Evolutionary conservation across 64 coral and sea anemone genomes (phyloP).

Genomic region (Pocillopora verrucosa): DNA sequence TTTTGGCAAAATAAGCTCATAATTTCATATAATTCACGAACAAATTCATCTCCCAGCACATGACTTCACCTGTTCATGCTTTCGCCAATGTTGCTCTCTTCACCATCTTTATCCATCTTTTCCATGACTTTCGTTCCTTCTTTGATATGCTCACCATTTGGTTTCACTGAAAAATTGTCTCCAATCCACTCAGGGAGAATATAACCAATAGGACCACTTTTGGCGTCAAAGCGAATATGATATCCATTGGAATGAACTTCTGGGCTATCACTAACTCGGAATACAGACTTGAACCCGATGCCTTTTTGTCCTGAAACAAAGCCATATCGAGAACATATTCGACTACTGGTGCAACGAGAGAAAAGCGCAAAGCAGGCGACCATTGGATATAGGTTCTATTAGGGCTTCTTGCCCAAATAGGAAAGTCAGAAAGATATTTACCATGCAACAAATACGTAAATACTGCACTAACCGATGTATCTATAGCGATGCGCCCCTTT

Average conservation of each 20-base stretch:
- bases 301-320: conserved; percentile 77
- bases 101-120: neutral
- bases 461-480: conserved; percentile 72
- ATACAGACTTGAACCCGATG: conserved; percentile 95
- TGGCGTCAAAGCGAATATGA: conserved; percentile 87
- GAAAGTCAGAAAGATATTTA: neutral
- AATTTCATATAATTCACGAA: neutral
- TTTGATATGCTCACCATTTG: neutral
- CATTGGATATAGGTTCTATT: no score
- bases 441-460: neutral
- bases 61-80: neutral
- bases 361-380: no score
- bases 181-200: conserved; percentile 88
- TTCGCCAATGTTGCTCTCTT: neutral
- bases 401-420: no score
- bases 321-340: no score
- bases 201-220: conserved; percentile 85
- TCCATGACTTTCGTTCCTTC: neutral
- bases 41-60: neutral
- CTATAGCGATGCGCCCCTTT: conserved; percentile 91
- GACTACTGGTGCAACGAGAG: no score
- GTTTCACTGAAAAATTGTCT: neutral
- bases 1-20: neutral
- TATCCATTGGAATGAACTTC: conserved; percentile 96
- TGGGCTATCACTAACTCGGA: conserved; percentile 79